Evolutionary conservation across 1,140 invertebrate species (phyloP).

Genomic region (Bombus huntii): DNA sequence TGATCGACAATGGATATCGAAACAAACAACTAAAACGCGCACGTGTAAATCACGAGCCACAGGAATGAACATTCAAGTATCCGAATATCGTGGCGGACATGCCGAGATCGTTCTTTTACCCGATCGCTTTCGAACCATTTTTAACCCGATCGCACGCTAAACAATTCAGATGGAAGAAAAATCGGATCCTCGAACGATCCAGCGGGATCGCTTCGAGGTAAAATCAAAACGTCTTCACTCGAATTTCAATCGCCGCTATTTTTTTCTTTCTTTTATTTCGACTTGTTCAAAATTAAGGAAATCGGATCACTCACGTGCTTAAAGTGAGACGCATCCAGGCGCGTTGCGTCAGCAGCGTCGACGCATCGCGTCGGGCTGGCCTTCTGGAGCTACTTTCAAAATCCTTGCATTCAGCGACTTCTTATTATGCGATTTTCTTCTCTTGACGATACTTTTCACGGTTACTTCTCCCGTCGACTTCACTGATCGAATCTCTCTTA

Average conservation of each 20-base stretch:
- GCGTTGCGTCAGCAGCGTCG: constrained; percentile 83
- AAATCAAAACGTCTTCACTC: not conserved
- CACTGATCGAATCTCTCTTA: not conserved
- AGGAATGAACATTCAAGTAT: constrained; percentile 48
- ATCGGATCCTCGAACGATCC: no score
- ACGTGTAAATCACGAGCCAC: constrained; percentile 24
- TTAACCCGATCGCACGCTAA: constrained; percentile 35
- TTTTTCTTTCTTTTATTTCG: not conserved
- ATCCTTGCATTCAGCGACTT: constrained; percentile 73
- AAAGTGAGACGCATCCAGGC: constrained; percentile 83
- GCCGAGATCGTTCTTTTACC: constrained; percentile 47
- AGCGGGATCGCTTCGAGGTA: no score
- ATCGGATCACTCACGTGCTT: constrained; percentile 80
- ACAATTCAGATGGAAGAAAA: not conserved
- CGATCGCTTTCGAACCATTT: constrained; percentile 55
- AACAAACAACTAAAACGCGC: not conserved
- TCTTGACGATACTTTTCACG: not conserved
- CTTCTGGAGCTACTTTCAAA: constrained; percentile 81
- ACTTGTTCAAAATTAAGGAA: constrained; percentile 17
- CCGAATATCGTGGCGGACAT: constrained; percentile 60
- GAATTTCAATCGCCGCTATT: not conserved
- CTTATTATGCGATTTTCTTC: constrained; percentile 36
- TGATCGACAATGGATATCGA: constrained; percentile 16
- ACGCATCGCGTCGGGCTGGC: constrained; percentile 84
- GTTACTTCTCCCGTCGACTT: not conserved